Evolutionary conservation across 2,113 vertebrate species (phyloP).

Genomic region (Colistium nudipinnis): DNA sequence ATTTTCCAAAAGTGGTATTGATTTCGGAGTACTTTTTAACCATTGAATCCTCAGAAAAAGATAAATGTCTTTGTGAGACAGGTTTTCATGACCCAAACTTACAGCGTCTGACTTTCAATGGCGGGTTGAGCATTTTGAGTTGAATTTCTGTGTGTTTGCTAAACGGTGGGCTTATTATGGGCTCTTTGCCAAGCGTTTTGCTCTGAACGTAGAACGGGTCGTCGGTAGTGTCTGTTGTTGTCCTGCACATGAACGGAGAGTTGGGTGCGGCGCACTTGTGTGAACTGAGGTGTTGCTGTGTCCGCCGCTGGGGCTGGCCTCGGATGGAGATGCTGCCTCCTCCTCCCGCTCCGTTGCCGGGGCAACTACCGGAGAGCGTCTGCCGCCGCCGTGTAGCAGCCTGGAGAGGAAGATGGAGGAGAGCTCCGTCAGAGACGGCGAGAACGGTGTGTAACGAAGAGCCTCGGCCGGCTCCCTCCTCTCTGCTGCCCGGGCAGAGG

Average conservation of each 20-base stretch:
- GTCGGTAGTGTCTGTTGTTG: too few species aligned
- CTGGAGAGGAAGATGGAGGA: constrained; percentile 85
- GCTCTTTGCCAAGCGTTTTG: too few species aligned
- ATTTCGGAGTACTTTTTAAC: background rate
- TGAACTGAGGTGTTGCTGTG: too few species aligned
- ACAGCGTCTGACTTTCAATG: too few species aligned
- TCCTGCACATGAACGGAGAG: too few species aligned
- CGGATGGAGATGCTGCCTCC: constrained; percentile 26
- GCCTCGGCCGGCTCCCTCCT: constrained; percentile 2
- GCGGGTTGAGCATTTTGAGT: too few species aligned
- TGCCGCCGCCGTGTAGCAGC: constrained; percentile 52
- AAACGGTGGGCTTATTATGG: too few species aligned
- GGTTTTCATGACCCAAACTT: too few species aligned
- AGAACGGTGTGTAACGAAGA: constrained; percentile 82
- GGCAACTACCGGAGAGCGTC: constrained; percentile 80
- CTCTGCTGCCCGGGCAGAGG: background rate
- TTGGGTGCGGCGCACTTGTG: too few species aligned
- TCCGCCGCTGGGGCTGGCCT: too few species aligned
- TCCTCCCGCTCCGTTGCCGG: constrained; percentile 74
- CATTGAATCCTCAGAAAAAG: background rate
- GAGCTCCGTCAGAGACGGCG: constrained; percentile 74
- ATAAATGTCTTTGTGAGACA: background rate
- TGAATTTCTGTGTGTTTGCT: too few species aligned
- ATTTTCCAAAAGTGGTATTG: background rate
- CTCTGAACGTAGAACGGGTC: too few species aligned